phyloP scores from a whole-genome alignment of 2,888 invertebrate species.

The Ochropacha duplaris region DNA sequence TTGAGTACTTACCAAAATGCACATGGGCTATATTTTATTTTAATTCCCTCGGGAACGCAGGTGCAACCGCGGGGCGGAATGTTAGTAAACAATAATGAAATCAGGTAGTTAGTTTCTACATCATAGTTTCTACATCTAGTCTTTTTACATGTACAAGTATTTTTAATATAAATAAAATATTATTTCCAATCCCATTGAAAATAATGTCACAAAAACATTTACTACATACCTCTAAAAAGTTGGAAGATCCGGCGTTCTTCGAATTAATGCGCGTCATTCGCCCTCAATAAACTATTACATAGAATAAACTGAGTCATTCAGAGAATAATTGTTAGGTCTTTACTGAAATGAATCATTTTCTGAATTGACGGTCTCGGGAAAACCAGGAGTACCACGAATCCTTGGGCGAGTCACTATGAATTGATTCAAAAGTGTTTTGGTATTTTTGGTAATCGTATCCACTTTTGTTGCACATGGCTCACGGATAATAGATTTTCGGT shows the following conservation, averaged over 20 bases:
- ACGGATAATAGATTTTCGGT: not conserved
- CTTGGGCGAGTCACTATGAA: constrained; percentile 2
- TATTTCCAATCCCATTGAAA: no score
- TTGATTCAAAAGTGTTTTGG: not conserved
- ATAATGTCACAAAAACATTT: no score
- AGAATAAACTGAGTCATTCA: constrained; percentile 45
- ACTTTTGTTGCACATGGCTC: not conserved
- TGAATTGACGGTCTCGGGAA: constrained; percentile 41
- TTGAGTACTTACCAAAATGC: no score
- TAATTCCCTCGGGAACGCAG: no score
- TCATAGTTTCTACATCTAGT: no score
- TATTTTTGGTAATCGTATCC: not conserved
- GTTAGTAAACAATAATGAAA: no score
- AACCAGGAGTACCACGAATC: constrained; percentile 27
- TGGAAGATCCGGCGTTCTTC: constrained; percentile 30
- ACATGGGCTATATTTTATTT: no score
- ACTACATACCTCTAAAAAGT: constrained; percentile 15
- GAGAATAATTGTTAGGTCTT: constrained; percentile 43
- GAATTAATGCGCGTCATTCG: constrained; percentile 43
- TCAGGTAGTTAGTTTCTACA: no score
- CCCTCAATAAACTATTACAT: constrained; percentile 34
- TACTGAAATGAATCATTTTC: constrained; percentile 50
- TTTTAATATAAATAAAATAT: no score
- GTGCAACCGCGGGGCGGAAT: no score
- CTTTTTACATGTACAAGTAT: no score